Conservation (phyloP, 2,888 invertebrate genomes). For the Calliphora vomitoria region DNA sequence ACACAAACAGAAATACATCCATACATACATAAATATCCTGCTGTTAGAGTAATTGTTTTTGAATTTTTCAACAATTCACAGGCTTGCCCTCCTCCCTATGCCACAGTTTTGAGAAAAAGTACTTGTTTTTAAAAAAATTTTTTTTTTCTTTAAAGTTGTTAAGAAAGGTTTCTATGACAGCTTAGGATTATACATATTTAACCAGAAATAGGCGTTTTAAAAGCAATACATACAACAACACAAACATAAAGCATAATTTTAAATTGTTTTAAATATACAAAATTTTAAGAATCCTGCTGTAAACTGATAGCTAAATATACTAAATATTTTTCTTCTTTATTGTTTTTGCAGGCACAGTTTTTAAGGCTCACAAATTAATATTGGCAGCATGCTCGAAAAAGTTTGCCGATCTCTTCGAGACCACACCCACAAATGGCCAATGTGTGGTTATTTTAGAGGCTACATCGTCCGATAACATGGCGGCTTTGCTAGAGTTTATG, state of each 20-base stretch:
- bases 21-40: constrained; percentile 42
- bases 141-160: constrained; percentile 10
- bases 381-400: constrained; percentile 97
- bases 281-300: not conserved
- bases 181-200: not conserved
- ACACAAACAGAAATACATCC: not conserved
- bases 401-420: constrained; percentile 95
- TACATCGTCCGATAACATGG: constrained; percentile 95
- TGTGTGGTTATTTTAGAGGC: constrained; percentile 95
- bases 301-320: not conserved
- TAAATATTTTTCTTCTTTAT: constrained; percentile 14
- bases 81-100: not conserved
- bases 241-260: constrained; percentile 12
- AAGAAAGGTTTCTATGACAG: constrained; percentile 13
- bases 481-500: constrained; percentile 96
- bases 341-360: constrained; percentile 91
- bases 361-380: constrained; percentile 95
- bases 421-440: constrained; percentile 88
- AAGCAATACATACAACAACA: not conserved
- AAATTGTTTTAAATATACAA: not conserved
- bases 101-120: not conserved
- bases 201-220: not conserved
- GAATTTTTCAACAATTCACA: not conserved
- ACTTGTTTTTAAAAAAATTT: not conserved
- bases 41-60: constrained; percentile 68